Percentiles rank a stretch among this genome's conserved stretches.
These are phyloP conservation scores for Clostera curtula DNA, from an alignment of 2,888 invertebrate species.

Conservation along the genomic window DNA sequence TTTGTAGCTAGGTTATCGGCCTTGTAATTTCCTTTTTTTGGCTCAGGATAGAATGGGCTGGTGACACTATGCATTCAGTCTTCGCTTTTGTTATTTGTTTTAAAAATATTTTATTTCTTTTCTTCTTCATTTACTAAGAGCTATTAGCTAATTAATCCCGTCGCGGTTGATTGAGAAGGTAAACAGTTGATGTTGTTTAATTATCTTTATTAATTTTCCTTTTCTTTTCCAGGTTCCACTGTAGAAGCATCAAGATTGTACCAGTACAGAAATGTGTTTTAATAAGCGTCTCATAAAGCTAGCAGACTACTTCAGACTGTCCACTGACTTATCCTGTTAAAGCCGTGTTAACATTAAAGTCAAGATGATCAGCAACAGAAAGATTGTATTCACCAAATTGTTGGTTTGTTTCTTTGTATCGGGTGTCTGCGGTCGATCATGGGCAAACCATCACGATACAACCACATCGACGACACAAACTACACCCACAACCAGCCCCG, in stretches of 20 bases:
- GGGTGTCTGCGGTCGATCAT: constrained; percentile 53
- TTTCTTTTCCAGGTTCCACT: constrained; percentile 43
- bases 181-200: background rate
- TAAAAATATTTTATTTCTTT: too few relatives aligned
- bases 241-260: constrained; percentile 16
- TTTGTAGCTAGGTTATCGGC: too few relatives aligned
- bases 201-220: constrained; percentile 2
- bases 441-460: constrained; percentile 71
- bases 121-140: too few relatives aligned
- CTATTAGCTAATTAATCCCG: too few relatives aligned
- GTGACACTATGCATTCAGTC: too few relatives aligned
- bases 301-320: constrained; percentile 61
- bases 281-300: constrained; percentile 58
- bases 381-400: constrained; percentile 61
- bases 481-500: constrained; percentile 60
- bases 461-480: constrained; percentile 68
- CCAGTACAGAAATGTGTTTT: constrained; percentile 59
- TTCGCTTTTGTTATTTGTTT: too few relatives aligned
- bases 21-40: too few relatives aligned
- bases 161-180: background rate
- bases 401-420: constrained; percentile 49
- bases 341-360: constrained; percentile 18
- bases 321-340: constrained; percentile 40
- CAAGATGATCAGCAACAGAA: constrained; percentile 55
- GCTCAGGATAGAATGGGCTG: too few relatives aligned